phyloP scores from a whole-genome alignment of 2,888 invertebrate genomes.

The Candidula unifasciata region DNA sequence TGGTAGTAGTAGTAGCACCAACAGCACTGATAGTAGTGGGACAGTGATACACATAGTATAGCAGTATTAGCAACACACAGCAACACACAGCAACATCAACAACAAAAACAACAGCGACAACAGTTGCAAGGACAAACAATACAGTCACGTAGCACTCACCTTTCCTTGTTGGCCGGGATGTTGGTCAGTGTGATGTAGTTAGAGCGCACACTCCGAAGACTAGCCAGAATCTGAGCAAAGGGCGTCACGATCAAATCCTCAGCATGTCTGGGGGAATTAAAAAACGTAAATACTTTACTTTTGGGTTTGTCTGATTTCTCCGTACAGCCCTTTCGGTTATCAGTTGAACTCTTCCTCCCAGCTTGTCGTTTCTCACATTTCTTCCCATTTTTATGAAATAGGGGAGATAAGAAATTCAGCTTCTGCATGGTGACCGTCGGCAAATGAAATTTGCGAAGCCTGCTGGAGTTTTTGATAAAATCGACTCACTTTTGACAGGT shows the following conservation, averaged over 20 bases:
- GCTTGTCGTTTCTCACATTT: constrained; percentile 25
- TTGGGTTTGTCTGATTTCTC: constrained; percentile 49
- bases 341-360: constrained; percentile 36
- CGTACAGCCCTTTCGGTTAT: constrained; percentile 39
- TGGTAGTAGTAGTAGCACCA: constrained; percentile 11
- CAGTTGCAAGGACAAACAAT: background rate
- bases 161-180: constrained; percentile 76
- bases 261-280: constrained; percentile 87
- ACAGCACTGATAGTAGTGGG: constrained; percentile 29
- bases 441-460: too few species aligned
- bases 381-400: constrained; percentile 53
- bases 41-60: background rate
- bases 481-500: too few species aligned
- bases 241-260: constrained; percentile 99
- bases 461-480: too few species aligned
- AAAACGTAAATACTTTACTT: constrained; percentile 64
- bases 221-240: constrained; percentile 99
- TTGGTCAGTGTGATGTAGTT: constrained; percentile 98
- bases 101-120: background rate
- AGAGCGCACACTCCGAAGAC: constrained; percentile 97
- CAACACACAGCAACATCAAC: too few species aligned
- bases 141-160: constrained; percentile 65
- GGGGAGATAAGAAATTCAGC: constrained; percentile 49
- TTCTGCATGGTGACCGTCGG: constrained; percentile 44
- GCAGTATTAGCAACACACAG: too few species aligned